Conservation (phyloP, 2,888 invertebrate genomes). For the Tridacna gigas region DNA sequence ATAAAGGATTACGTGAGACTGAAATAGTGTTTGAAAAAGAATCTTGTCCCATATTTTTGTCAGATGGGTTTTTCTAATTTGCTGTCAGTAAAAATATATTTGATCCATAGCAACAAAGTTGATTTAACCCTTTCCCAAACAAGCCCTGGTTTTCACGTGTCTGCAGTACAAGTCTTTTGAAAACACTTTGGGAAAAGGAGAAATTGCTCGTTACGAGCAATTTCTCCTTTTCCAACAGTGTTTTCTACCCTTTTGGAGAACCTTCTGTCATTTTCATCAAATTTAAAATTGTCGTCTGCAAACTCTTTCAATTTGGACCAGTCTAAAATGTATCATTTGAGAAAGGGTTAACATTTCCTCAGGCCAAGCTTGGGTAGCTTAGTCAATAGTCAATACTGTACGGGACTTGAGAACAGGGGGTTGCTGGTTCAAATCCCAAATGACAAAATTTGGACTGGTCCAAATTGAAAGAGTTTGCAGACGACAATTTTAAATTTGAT, state of each 20-base stretch:
- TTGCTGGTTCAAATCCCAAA: no score
- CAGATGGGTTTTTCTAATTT: no score
- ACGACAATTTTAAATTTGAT: no score
- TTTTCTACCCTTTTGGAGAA: neutral
- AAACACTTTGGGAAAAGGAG: neutral
- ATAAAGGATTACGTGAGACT: no score
- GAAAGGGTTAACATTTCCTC: neutral
- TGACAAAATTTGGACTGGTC: neutral
- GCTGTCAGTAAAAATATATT: no score
- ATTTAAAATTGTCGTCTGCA: neutral
- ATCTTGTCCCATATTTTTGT: no score
- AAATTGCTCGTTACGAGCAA: slow-evolving; percentile 6
- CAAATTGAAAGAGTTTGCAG: neutral
- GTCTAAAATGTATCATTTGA: neutral
- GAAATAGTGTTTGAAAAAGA: no score
- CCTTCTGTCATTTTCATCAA: neutral
- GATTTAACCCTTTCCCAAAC: neutral
- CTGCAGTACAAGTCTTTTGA: neutral
- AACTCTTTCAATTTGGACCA: no score
- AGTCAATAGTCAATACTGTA: no score
- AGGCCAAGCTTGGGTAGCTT: no score
- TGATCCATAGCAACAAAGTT: neutral
- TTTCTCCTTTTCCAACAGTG: neutral
- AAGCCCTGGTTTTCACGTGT: neutral
- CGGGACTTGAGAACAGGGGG: no score